Base-by-base conservation (phyloP, 2,888 invertebrate genomes). In the Lamproptera curius region DNA sequence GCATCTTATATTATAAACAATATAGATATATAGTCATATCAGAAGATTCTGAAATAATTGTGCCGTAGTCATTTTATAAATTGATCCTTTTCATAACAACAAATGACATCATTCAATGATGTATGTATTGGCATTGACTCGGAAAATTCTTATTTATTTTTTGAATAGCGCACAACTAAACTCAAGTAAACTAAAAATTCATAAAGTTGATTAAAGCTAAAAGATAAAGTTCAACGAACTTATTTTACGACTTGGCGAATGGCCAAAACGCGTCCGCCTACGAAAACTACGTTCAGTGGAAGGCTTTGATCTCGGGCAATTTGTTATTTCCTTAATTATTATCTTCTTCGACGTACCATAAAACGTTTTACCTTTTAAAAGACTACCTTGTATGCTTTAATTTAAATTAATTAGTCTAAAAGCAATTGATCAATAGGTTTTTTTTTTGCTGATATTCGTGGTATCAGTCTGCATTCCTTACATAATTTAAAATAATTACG, bases 251-350 rank as follows among this genome's bases (percentile, higher is more conserved):
- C 10, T 43, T 49, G 43, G 43, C 49, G 15, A 35, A 43, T 14
- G 17, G 20, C 43, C 43, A 43, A 49, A 34, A 28, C 15, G 17
- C 4, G 16, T 48, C 28, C 15, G 28, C 8, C 34, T 48, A 16
- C 31, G 16, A n/a, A 16, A 15, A 31, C 15, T 38, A 35, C 17
- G 28, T 39, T 28, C 40, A n/a, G n/a, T n/a, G n/a, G 11, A 28
- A 16, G 16, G 39, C 17, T 42, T 34, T 33, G 42, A 42, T 48
- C 23, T 26, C 31, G 16, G 16, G 26, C 43, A 39, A 28, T 36
- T 39, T 40, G 26, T 46, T 41, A 41, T 34, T 44, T 44, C 48
- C 42, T 34, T 4, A 34, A 39, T 34, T 48, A 42, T 47, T 37
- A 38, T 38, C 16, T 16, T 26, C 17, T 39, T 43, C 35, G 39